Evolutionary conservation across 2,113 vertebrate genomes (phyloP), one percentile per base, ranked within the genome.

Genomic region (Kryptolebias marmoratus): DNA sequence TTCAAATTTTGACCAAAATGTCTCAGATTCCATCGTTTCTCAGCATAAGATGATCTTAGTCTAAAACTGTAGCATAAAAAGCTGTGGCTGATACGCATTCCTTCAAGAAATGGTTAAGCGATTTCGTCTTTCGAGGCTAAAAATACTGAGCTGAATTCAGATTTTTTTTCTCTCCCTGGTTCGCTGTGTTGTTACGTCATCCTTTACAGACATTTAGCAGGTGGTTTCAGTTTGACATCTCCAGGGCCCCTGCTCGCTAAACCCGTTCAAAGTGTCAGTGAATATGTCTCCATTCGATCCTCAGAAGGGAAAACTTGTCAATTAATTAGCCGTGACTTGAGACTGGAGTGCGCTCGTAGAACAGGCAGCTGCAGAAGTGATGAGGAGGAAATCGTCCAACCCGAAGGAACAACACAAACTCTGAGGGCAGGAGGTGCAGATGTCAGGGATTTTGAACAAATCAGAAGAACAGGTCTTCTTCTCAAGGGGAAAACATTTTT

Each of bases 251-350:
- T 27, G 42, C 68, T 73, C 60, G 52, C 62, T 62, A 48, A 56
- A 73, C 60, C 66, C 58, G 16, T 53, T 57, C 50, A 30, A 71
- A 31, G 63, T 57, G 75, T 64, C 64, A 71, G 32, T 56, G 65
- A 68, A 67, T 68, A 55, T 30, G 65, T 77, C 79, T 81, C n/a
- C 42, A 31, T 81, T 54, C 68, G 75, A 77, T 70, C 50, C 73
- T 65, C 60, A 14, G 32, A 50, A 50, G 39, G 70, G 71, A 39
- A 39, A 73, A 72, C 74, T 36, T 87, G 70, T 77, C 77, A 83
- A 73, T 77, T 81, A 78, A 87, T 83, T 85, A 77, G 62, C 30
- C 0, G 12, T 49, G 73, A 71, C 75, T 64, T 53, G 55, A 78
- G 53, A 65, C 36, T 13, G 6, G 39, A 65, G 64, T 49, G 52